Base-by-base conservation (phyloP, 2,113 vertebrate genomes). In the Pelvicachromis taeniatus region DNA sequence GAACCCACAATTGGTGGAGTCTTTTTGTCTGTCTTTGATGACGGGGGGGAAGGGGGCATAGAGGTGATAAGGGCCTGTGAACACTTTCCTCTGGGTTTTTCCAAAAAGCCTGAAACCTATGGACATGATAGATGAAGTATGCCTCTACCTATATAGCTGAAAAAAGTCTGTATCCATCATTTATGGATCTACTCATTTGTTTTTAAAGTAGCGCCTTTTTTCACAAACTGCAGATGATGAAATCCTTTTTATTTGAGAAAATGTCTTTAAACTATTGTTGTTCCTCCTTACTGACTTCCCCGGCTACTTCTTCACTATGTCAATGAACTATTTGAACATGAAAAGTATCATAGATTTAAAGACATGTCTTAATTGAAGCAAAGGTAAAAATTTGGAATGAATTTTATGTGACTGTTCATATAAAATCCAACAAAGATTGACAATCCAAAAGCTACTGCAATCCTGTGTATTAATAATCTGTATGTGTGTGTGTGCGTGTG, bases 381-480 rank as follows among this genome's bases (percentile, higher is more conserved):
- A 58, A 9, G 0, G 14, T 29, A 9, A 58, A 31, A 58, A 58
- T 58, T 31, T 58, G 26, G 4, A 58, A 17, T 58, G 26, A 58
- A 58, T 29, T 58, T 31, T 17, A 17, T 58, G 55, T 26, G 26
- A 31, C 14, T 9, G 26, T 54, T 54, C 14, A 9, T 31, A 58
- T 31, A 26, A 58, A 58, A 31, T 0, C 9, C 3, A 38, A 10
- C 9, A 4, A 38, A 38, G 3, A 38, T 0, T 38, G 9, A 38
- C 9, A 38, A 38, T 38, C 56, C 56, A 58, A 58, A 58, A 31
- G 26, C 26, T 58, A 26, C 56, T 5, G 56, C 14, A 31, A 31
- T 17, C 56, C 55, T 58, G 29, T 1, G 55, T 58, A 17, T 3
- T 58, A 58, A 31, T 31, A 26, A 31, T 58, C 26, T 58, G 9